Percentiles rank a stretch among this genome's conserved stretches.
phyloP scores from a whole-genome alignment of 2,888 invertebrate genomes.

The Clusia tigrina region DNA sequence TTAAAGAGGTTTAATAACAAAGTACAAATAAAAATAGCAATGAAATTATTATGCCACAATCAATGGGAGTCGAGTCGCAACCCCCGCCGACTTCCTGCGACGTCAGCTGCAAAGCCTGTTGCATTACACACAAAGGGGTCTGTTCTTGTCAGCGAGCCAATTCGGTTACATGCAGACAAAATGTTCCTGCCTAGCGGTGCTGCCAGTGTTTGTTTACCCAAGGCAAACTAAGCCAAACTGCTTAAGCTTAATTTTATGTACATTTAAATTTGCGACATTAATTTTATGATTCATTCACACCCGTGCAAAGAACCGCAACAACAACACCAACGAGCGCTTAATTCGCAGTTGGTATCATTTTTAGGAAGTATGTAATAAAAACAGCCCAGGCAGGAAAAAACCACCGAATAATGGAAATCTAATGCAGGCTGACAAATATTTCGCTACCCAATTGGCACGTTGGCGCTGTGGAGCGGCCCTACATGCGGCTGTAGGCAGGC shows the following conservation, averaged over 20 bases:
- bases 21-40: too few relatives aligned
- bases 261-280: constrained; percentile 4
- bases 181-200: too few relatives aligned
- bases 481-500: background rate
- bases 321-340: background rate
- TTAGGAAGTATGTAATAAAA: background rate
- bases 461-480: background rate
- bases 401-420: constrained; percentile 8
- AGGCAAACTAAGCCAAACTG: background rate
- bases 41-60: too few relatives aligned
- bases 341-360: constrained; percentile 4
- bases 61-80: too few relatives aligned
- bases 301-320: constrained; percentile 7
- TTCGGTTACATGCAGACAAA: too few relatives aligned
- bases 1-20: too few relatives aligned
- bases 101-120: too few relatives aligned
- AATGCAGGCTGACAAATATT: constrained; percentile 16
- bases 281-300: constrained; percentile 22
- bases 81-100: too few relatives aligned
- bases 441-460: background rate
- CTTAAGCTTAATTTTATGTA: constrained; percentile 4
- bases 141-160: too few relatives aligned
- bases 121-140: too few relatives aligned
- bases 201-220: background rate
- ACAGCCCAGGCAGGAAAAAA: constrained; percentile 18